Evolutionary conservation across 2,797 vertebrate species (phyloP), one percentile per base, ranked within the genome.

Genomic region (Lagocephalus sceleratus): DNA sequence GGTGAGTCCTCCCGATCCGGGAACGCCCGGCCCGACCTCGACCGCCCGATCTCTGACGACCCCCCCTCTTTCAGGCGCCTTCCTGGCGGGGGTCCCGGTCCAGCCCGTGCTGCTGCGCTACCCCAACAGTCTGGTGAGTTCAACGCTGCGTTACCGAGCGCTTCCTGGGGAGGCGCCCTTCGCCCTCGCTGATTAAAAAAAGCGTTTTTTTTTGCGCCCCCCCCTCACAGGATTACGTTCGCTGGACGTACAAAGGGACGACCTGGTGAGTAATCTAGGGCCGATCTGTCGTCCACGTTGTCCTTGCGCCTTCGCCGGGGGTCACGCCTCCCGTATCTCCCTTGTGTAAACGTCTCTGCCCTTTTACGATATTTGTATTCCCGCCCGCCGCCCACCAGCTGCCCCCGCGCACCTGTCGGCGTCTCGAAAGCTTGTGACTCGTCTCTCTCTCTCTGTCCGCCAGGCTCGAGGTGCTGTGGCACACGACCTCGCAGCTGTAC

Each of bases 41-140:
- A n/a, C n/a, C n/a, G n/a, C n/a, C n/a, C n/a, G n/a, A n/a, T n/a
- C n/a, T n/a, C n/a, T n/a, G n/a, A n/a, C n/a, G n/a, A n/a, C n/a
- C n/a, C n/a, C n/a, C 23, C 54, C 57, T 9, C 20, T 46, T 1
- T 35, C 75, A 96, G 94, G 94, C 84, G 94, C 94, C 26, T 96
- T 96, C 68, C 85, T 95, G 3, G 87, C 92, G 0, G 94, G 94
- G 20, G 92, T 95, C 39, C 93, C 94, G 0, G 89, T 96, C 52
- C 94, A 96, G 71, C 94, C 94, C 5, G 92, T 96, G 62, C 80
- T 96, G 71, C 76, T 95, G 76, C 91, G 74, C 58, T 95, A 95
- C 79, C 92, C 93, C 49, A 94, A 94, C 75, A 88, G 83, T 55
- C 63, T 91, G 90, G 94, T 96, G 78, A 93, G 94, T 86, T 11